These are phyloP conservation scores for Cathartes aura DNA, from an alignment of 2,113 vertebrate genomes.

Conservation along the genomic window DNA sequence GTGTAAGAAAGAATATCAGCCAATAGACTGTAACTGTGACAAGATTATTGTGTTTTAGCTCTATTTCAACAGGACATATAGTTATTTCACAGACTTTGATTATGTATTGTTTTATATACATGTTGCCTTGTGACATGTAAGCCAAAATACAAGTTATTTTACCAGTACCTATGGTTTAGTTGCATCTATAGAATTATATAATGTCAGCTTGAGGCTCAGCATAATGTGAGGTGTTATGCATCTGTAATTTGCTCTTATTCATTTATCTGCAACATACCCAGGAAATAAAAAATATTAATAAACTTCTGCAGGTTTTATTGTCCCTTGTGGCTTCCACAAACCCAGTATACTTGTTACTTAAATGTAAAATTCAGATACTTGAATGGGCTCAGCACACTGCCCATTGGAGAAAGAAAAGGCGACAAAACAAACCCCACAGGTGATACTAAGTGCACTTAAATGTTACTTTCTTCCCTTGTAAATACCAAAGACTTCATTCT, in stretches of 20 bases:
- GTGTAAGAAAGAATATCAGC: neutral
- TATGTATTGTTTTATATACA: neutral
- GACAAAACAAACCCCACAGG: neutral
- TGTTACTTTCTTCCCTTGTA: neutral
- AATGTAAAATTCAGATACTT: neutral
- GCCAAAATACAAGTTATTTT: neutral
- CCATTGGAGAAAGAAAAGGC: neutral
- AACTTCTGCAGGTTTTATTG: neutral
- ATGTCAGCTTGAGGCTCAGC: neutral
- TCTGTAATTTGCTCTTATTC: neutral
- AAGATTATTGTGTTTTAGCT: neutral
- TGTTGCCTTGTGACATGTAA: neutral
- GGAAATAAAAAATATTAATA: neutral
- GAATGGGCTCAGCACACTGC: neutral
- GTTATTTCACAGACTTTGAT: neutral
- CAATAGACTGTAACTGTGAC: neutral
- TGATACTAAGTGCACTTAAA: neutral
- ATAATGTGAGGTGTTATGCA: neutral
- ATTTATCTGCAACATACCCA: neutral
- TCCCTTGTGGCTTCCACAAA: neutral
- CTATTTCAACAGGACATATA: neutral
- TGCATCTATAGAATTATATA: neutral
- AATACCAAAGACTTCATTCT: constrained; percentile 42
- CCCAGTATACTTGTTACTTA: neutral
- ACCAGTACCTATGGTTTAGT: neutral